A percentile compares a stretch with the other conserved stretches of the same genome.
phyloP scores from a whole-genome alignment of 1,140 invertebrate genomes.

The Geopemphigus sp. region DNA sequence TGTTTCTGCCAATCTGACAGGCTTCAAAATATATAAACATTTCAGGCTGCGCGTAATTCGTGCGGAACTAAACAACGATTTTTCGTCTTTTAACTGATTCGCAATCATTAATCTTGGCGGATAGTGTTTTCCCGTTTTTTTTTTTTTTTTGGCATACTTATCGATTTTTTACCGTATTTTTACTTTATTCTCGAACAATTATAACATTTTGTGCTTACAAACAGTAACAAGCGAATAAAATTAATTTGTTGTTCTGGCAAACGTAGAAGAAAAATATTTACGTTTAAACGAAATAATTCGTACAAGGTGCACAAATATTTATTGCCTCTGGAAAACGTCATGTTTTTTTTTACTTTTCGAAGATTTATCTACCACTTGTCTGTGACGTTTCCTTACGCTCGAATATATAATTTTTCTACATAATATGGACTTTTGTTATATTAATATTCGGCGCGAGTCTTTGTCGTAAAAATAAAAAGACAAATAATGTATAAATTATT shows the following conservation, averaged over 20 bases:
- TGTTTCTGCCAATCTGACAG: background rate
- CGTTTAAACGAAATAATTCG: background rate
- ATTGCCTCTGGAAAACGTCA: background rate
- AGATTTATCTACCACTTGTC: background rate
- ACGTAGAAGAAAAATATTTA: background rate
- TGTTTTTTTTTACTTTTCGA: background rate
- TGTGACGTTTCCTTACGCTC: background rate
- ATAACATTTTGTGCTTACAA: background rate
- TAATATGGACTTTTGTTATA: background rate
- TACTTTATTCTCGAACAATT: background rate
- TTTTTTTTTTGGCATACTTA: background rate
- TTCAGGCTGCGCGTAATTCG: background rate
- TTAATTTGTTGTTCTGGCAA: background rate
- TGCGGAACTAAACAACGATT: background rate
- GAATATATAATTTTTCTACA: background rate
- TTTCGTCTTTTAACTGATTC: constrained; percentile 6
- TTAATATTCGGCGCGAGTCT: background rate
- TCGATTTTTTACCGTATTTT: background rate
- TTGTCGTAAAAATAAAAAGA: background rate
- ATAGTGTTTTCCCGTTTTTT: background rate
- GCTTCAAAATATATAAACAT: too few species aligned
- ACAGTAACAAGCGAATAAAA: too few species aligned
- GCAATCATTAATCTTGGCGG: background rate
- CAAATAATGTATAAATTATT: too few species aligned
- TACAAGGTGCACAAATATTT: background rate